Conservation (phyloP, 2,113 vertebrate genomes). For the Phyllostomus hastatus region DNA sequence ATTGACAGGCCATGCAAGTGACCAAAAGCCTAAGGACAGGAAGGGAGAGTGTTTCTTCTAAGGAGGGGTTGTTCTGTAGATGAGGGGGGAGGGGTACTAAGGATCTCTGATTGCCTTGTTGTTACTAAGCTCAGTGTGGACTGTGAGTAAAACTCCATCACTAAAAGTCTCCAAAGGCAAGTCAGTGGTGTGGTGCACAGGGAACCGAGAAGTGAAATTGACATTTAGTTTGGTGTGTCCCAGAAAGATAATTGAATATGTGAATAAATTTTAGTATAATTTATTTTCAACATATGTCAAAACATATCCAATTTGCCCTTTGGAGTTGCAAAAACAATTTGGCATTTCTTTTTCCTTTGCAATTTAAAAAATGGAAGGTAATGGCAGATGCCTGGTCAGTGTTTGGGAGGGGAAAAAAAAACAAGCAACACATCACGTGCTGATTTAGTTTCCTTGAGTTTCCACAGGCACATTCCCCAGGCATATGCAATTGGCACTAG, state of each 20-base stretch:
- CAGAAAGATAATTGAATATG: constrained; percentile 57
- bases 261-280: constrained; percentile 63
- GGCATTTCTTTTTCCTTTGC: constrained; percentile 59
- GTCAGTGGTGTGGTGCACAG: background rate
- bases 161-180: background rate
- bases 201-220: background rate
- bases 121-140: background rate
- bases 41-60: background rate
- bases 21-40: background rate
- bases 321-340: constrained; percentile 43
- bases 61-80: background rate
- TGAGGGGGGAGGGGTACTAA: background rate
- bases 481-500: constrained; percentile 47
- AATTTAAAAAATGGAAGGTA: constrained; percentile 49
- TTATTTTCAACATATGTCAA: constrained; percentile 67
- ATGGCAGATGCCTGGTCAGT: constrained; percentile 43
- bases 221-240: constrained; percentile 36
- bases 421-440: background rate
- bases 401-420: background rate
- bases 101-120: background rate
- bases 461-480: background rate
- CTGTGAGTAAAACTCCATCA: background rate
- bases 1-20: background rate
- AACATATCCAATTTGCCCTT: constrained; percentile 59
- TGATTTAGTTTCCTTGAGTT: constrained; percentile 31